These are phyloP conservation scores for Crioceris asparagi DNA, from an alignment of 2,888 invertebrate species.

Conservation along the genomic window DNA sequence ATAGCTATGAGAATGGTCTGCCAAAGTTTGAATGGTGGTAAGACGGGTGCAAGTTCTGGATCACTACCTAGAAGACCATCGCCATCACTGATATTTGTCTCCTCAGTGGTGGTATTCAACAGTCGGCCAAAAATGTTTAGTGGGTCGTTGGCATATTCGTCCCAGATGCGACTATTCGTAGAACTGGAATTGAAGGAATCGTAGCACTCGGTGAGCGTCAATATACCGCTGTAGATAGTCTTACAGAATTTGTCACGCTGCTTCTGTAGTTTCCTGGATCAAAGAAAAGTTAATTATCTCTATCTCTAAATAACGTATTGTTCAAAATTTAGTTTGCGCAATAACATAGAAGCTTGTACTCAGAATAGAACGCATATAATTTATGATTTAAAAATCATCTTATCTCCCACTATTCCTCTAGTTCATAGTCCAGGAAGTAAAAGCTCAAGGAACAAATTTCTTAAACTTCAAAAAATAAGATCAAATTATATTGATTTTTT, in stretches of 20 bases:
- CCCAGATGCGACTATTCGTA: conserved; percentile 25
- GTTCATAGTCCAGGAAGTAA: too few species aligned
- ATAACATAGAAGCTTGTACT: too few species aligned
- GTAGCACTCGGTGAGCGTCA: conserved; percentile 51
- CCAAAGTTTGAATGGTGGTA: conserved; percentile 84
- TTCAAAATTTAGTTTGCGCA: too few species aligned
- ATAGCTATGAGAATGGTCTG: conserved; percentile 81
- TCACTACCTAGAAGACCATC: conserved; percentile 11
- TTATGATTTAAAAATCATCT: too few species aligned
- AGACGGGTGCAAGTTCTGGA: conserved; percentile 39
- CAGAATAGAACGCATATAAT: too few species aligned
- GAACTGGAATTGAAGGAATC: conserved; percentile 40
- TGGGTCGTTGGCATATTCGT: conserved; percentile 33
- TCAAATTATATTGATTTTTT: too few species aligned
- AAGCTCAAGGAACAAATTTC: too few species aligned
- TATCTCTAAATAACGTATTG: too few species aligned
- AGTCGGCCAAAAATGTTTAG: conserved; percentile 26
- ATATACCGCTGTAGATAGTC: conserved; percentile 49
- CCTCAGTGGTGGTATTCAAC: conserved; percentile 9
- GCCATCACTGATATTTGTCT: conserved; percentile 6
- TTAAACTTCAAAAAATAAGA: too few species aligned
- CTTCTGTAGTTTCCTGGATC: conserved; percentile 59
- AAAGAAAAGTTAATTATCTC: too few species aligned
- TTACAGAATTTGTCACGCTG: conserved; percentile 65
- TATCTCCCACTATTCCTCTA: too few species aligned